Base-by-base conservation (phyloP, 2,797 vertebrate species). In the Anabas testudineus region DNA sequence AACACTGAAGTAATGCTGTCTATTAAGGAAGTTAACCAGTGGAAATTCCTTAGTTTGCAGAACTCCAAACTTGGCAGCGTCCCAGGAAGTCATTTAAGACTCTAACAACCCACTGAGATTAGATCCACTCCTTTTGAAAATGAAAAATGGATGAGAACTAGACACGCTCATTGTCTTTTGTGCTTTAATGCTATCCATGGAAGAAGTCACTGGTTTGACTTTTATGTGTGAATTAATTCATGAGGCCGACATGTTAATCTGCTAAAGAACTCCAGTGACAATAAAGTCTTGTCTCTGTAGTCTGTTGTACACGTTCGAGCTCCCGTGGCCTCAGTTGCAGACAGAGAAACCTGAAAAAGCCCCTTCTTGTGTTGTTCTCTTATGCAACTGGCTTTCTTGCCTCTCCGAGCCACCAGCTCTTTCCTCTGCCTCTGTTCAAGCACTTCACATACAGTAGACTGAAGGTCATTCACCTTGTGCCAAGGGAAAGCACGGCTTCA, bases 391-490 rank as follows among this genome's bases (percentile, higher is more conserved):
- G 48, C 63, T 76, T 83, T 76, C 60, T 78, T 65, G 24, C 81
- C 78, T 78, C 57, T 34, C 51, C 12, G 30, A 71, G 58, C 67
- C 63, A 39, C 53, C 37, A 2, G 22, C 67, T 56, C 76, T 74
- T 71, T 69, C 37, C 70, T 74, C 67, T 49, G 68, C 64, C 78
- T 53, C 78, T 51, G n/a, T 78, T 80, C 51, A 49, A 54, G 67
- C 74, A 62, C 74, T 70, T 86, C 67, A 81, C 72, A n/a, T 43
- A 19, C 42, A 43, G 64, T 82, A 90, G 87, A 95, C 90, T 90
- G 91, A 87, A 80, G 82, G 83, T 93, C 90, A 92, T 94, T 94
- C 90, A 93, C 81, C 51, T 60, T 37, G 65, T 91, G 91, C 92
- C 85, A 90, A 88, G 68, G 72, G 77, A 85, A 78, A 74, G 72